These are phyloP conservation scores for Ruditapes philippinarum DNA, from an alignment of 1,140 invertebrate genomes.

Conservation along the genomic window DNA sequence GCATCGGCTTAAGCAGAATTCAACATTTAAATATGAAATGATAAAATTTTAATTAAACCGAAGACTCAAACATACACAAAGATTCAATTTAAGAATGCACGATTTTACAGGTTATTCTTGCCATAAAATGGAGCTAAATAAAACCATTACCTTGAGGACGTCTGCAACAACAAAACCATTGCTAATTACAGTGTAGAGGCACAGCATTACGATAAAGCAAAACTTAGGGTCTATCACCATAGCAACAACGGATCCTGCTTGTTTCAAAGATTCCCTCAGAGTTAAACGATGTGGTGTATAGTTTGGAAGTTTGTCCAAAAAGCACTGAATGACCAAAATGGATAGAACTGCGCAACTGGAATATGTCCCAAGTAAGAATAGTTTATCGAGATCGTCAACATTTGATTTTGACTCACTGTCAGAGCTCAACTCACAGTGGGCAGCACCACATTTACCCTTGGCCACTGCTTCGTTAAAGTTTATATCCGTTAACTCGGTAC, in stretches of 20 bases:
- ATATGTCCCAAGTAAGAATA: conserved; percentile 78
- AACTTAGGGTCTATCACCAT: conserved; percentile 74
- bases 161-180: conserved; percentile 77
- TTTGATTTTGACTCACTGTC: conserved; percentile 14
- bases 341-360: conserved; percentile 68
- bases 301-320: conserved; percentile 74
- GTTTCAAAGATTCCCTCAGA: conserved; percentile 55
- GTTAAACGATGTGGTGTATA: background rate
- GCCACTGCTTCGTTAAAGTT: background rate
- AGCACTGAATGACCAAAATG: conserved; percentile 72
- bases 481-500: background rate
- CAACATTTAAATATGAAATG: too few species aligned
- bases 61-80: too few species aligned
- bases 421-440: conserved; percentile 66
- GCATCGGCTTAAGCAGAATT: too few species aligned
- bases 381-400: conserved; percentile 66
- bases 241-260: conserved; percentile 69
- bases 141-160: conserved; percentile 71
- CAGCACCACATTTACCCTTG: conserved; percentile 57
- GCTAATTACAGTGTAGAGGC: conserved; percentile 72
- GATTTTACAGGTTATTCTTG: too few species aligned
- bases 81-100: too few species aligned
- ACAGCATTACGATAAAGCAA: conserved; percentile 69
- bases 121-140: too few species aligned
- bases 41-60: too few species aligned